Evolutionary conservation across 2,888 invertebrate species (phyloP), one percentile per base, ranked within the genome.

Genomic region (Nymphalis urticae): DNA sequence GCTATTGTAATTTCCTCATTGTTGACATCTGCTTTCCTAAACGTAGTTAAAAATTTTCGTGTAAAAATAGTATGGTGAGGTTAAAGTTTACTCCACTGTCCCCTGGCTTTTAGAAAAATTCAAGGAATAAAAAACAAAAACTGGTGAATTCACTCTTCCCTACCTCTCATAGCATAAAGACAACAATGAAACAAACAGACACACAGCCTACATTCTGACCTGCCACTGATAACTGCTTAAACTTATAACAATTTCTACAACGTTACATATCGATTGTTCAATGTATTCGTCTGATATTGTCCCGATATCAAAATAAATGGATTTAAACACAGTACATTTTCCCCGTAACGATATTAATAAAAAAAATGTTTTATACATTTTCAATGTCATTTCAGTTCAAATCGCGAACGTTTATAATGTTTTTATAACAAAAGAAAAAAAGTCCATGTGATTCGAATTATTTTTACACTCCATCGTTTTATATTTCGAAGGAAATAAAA

Each of bases 1-100:
- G 66, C 50, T 68, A 68, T 71, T 66, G 62, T 72, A 36, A 66
- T 66, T 70, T 72, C 65, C 70, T 68, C 65, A 54, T 59, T 50
- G 24, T 65, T 27, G 50, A 21, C 63, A 63, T 27, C 17, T 48
- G 27, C 1, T 53, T 61, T 21, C 9, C 48, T 19, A 24, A 24
- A 36, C 42, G 61, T 27, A 13, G 17, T 50, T 13, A 13, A 42
- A 59, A 42, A 4, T 54, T 16, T 24, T 4, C 5, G 16, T 10
- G 16, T 17, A 6, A 27, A 16, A 6, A 32, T 6, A 32, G 0
- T n/a, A n/a, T n/a, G n/a, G n/a, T n/a, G n/a, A n/a, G n/a, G n/a
- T n/a, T n/a, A n/a, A n/a, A n/a, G n/a, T n/a, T n/a, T n/a, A n/a
- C n/a, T n/a, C n/a, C n/a, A n/a, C n/a, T n/a, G 1, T 42, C 8